A percentile compares a stretch with the other conserved stretches of the same genome.
Conservation (phyloP, 2,888 invertebrate genomes). For the Liodrosophila aerea region DNA sequence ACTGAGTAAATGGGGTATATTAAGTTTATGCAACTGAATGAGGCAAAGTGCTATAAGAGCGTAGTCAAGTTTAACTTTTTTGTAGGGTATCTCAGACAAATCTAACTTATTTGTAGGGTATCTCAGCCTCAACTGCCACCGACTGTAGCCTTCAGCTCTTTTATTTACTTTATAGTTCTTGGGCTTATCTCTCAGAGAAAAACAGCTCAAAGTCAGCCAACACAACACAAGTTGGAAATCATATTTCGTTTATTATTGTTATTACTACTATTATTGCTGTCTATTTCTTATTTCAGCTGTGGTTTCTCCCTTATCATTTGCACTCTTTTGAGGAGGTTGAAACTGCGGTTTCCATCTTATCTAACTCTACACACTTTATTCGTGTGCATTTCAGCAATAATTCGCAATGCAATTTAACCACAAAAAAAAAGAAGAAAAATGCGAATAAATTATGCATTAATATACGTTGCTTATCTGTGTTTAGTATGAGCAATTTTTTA, state of each 20-base stretch:
- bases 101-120: no score
- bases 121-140: no score
- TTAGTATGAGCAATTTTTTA: no score
- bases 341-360: slow-evolving; percentile 40
- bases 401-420: slow-evolving; percentile 29
- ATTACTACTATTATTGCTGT: neutral
- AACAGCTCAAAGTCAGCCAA: slow-evolving; percentile 3
- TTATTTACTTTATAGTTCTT: no score
- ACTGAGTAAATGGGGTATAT: no score
- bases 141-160: no score
- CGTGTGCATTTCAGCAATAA: slow-evolving; percentile 23
- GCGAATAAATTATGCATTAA: neutral
- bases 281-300: slow-evolving; percentile 4
- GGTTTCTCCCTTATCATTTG: slow-evolving; percentile 11
- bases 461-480: slow-evolving; percentile 9
- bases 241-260: slow-evolving; percentile 12
- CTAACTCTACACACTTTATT: slow-evolving; percentile 1
- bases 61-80: no score
- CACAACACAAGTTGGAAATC: neutral
- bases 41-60: no score
- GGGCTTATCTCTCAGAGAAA: no score
- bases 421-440: neutral
- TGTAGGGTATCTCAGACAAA: no score
- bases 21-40: no score
- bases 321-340: neutral